Base-by-base conservation (phyloP, 2,113 vertebrate species). In the Callocephalon fimbriatum region DNA sequence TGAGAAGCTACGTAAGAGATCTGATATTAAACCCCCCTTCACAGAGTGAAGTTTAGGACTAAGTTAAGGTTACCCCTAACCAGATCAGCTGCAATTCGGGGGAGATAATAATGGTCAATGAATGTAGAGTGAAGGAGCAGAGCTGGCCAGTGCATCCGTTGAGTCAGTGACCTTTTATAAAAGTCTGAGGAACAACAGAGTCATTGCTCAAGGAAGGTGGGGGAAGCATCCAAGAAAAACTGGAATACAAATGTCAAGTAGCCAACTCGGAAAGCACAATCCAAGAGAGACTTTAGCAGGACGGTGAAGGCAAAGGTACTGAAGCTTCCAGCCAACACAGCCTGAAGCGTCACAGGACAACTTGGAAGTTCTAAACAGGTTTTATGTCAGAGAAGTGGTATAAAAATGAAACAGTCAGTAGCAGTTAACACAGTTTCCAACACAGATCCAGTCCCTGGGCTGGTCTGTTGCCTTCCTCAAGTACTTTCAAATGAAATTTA, bases 111-210 rank as follows among this genome's bases (percentile, higher is more conserved):
- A 70, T 3, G 10, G 44, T 78, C 65, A 75, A 53, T 29, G 38
- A 81, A 56, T 2, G 31, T 2, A 44, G 31, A 70, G 12, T 4
- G 23, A 93, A 71, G 68, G 7, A 85, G 61, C 10, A 84, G 50
- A 91, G 50, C 2, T 66, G 42, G 19, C 31, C 77, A 63, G 10
- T 16, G 14, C 40, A 59, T 4, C 0, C 0, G 89, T 2, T 38
- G 42, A 76, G 31, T 65, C 73, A 70, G 29, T 89, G 40, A 76
- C 48, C 62, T 50, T 90, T 47, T 25, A 42, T 4, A 75, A 67
- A 75, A 38, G 25, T 6, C 18, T 62, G 38, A 75, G 74, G 31
- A 88, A 71, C 37, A 86, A 47, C 53, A 56, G 37, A 65, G 35
- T 61, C 51, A 35, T 18, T 72, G 82, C 29, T 82, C 71, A 44